Conservation (phyloP, 1,140 invertebrate genomes). For the Cherax quadricarinatus region DNA sequence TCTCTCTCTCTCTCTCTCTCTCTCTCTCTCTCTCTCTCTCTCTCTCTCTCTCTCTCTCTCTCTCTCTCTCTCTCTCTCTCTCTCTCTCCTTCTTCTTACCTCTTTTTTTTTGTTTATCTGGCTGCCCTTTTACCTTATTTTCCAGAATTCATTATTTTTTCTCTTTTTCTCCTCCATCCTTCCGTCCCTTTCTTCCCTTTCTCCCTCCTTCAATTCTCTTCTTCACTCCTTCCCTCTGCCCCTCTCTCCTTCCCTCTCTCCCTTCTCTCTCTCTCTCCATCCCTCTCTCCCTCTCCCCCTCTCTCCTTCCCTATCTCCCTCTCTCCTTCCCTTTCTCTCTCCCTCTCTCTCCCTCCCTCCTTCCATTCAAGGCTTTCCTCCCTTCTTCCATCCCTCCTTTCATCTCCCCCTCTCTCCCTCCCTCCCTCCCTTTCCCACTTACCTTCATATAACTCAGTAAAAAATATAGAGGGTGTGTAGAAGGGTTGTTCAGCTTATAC, state of each 20-base stretch:
- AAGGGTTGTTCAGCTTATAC: no score
- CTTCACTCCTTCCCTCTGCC: neutral
- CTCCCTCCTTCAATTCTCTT: neutral
- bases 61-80: no score
- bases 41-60: no score
- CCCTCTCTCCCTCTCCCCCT: neutral
- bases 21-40: no score
- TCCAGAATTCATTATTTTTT: no score
- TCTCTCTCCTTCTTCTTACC: no score
- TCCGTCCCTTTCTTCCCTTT: neutral
- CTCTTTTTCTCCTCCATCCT: neutral
- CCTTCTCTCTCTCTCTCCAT: neutral
- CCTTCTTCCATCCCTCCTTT: neutral
- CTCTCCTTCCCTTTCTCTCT: neutral
- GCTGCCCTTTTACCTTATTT: neutral
- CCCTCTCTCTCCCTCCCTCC: neutral
- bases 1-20: no score
- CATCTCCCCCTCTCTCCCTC: no score
- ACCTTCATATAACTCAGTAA: no score
- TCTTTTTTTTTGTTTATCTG: neutral
- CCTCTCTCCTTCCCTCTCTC: no score
- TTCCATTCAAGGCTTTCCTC: neutral
- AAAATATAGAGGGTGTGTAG: no score
- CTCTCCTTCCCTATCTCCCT: neutral
- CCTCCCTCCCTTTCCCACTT: no score